A percentile compares a stretch with the other conserved stretches of the same genome.
phyloP scores from a whole-genome alignment of 2,888 invertebrate species.

The Arctia plantaginis region DNA sequence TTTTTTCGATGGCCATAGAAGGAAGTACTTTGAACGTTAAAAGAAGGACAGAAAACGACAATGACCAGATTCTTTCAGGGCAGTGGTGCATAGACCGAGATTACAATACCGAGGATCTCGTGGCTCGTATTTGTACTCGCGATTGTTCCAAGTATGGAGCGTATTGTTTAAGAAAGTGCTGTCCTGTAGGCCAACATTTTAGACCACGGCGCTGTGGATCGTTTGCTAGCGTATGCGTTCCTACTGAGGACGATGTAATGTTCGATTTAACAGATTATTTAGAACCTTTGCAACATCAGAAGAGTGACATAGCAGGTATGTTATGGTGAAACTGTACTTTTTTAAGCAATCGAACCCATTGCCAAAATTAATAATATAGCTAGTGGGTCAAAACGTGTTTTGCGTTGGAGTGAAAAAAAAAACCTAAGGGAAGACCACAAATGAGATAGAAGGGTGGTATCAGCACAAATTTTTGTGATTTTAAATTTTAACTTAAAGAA shows the following conservation, averaged over 20 bases:
- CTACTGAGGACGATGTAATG: constrained; percentile 62
- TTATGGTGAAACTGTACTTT: neutral
- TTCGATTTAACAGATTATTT: constrained; percentile 72
- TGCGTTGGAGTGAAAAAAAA: neutral
- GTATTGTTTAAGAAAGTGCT: constrained; percentile 84
- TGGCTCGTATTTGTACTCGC: constrained; percentile 73
- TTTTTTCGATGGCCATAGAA: constrained; percentile 62
- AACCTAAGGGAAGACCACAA: no score
- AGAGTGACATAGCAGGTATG: constrained; percentile 64
- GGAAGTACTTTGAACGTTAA: constrained; percentile 64
- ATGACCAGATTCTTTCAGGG: constrained; percentile 57
- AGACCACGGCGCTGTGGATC: constrained; percentile 65
- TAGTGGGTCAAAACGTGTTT: neutral
- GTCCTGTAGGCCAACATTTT: constrained; percentile 84
- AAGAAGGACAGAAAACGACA: constrained; percentile 52
- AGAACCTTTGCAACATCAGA: constrained; percentile 58
- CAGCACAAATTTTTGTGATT: neutral
- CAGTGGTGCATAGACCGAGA: constrained; percentile 81
- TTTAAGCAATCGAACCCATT: neutral
- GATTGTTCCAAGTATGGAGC: constrained; percentile 70
- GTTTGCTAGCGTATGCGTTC: constrained; percentile 69
- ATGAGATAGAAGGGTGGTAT: no score
- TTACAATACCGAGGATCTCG: constrained; percentile 49
- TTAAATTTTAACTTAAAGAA: neutral
- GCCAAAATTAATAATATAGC: neutral